These are phyloP conservation scores for Parnassius apollo DNA, from an alignment of 2,888 invertebrate species.

Conservation along the genomic window DNA sequence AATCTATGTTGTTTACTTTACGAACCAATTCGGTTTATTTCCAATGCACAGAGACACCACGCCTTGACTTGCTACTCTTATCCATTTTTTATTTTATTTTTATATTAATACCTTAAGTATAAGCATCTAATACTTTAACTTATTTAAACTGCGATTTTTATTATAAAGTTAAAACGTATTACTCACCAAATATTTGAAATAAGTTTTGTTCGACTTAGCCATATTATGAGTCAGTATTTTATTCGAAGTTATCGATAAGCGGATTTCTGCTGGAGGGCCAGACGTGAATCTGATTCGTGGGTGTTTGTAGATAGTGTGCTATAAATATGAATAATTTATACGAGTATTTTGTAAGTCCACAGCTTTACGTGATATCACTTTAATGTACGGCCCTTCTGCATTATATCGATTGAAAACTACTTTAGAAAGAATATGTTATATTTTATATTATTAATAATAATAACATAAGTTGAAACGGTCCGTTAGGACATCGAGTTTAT, in stretches of 20 bases:
- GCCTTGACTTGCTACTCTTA: constrained; percentile 46
- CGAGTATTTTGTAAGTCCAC: constrained; percentile 80
- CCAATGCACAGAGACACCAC: constrained; percentile 1
- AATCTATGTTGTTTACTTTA: constrained; percentile 14
- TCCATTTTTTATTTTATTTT: constrained; percentile 76
- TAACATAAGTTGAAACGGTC: constrained; percentile 58
- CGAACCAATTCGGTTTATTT: constrained; percentile 11
- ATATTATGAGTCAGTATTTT: constrained; percentile 80
- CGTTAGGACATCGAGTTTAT: constrained; percentile 67
- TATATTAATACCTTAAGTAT: constrained; percentile 64
- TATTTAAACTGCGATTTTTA: constrained; percentile 64
- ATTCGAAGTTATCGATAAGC: constrained; percentile 68
- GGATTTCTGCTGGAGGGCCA: constrained; percentile 70
- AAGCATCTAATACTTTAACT: constrained; percentile 59
- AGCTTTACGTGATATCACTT: constrained; percentile 77
- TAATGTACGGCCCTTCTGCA: constrained; percentile 70
- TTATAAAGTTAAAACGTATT: constrained; percentile 65
- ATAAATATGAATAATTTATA: constrained; percentile 81
- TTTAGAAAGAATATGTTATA: constrained; percentile 47
- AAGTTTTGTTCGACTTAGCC: constrained; percentile 78
- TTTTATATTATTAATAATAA: constrained; percentile 71
- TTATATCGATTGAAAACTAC: constrained; percentile 48
- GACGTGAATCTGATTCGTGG: constrained; percentile 65
- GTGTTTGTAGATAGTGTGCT: constrained; percentile 80
- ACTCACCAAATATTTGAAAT: constrained; percentile 80